Conservation (phyloP, 2,797 vertebrate genomes). For the Manis javanica region DNA sequence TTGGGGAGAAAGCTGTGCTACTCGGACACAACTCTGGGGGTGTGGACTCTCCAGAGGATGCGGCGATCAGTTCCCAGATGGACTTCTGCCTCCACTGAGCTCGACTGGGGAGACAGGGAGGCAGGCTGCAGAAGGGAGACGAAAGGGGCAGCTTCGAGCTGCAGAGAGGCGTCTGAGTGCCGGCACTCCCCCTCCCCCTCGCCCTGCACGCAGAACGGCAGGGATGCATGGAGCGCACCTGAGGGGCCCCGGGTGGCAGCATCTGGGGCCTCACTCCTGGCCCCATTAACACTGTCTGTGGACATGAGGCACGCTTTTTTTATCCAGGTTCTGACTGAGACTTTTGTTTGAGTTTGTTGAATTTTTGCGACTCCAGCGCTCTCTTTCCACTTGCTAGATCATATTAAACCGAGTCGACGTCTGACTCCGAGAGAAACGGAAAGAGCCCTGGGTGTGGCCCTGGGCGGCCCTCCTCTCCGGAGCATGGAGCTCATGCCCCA, state of each 20-base stretch:
- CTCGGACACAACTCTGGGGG: background rate
- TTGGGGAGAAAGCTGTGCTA: background rate
- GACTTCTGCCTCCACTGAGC: background rate
- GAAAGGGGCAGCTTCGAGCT: no score
- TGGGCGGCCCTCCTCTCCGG: background rate
- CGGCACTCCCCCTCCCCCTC: fast-evolving
- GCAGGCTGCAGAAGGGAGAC: background rate
- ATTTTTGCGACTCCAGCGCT: background rate
- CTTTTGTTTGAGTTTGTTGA: background rate
- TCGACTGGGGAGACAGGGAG: background rate
- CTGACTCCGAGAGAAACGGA: background rate
- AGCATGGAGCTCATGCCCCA: fast-evolving
- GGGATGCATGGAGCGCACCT: background rate
- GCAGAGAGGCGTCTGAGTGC: background rate
- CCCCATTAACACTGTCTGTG: background rate
- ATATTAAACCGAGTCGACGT: background rate
- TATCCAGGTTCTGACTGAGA: background rate
- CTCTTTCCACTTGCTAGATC: background rate
- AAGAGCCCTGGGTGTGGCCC: no score
- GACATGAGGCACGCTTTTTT: background rate
- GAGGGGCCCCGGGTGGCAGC: fast-evolving
- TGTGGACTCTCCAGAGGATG: background rate
- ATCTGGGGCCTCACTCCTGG: no score
- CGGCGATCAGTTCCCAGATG: background rate
- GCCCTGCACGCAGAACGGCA: background rate